phyloP scores from a whole-genome alignment of 2,797 vertebrate genomes.

The Enteromius unitaeniatus region DNA sequence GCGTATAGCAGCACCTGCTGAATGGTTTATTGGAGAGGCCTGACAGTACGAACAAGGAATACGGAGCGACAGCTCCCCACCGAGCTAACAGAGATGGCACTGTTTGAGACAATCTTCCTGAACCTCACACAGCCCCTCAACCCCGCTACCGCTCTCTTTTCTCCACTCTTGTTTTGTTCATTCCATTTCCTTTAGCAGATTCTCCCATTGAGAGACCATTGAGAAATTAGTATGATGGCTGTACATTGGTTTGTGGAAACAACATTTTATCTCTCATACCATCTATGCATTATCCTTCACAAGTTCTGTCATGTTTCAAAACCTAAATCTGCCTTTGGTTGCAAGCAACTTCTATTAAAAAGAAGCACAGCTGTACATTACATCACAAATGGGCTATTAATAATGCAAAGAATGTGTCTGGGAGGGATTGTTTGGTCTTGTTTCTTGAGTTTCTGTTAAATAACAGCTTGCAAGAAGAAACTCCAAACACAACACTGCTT shows the following conservation, averaged over 20 bases:
- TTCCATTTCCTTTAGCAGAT: conserved; percentile 64
- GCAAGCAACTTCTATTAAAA: neutral
- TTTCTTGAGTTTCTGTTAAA: neutral
- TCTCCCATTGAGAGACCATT: neutral
- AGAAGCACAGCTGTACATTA: neutral
- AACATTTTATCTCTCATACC: neutral
- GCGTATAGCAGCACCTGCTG: conserved; percentile 1
- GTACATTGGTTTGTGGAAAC: too few species aligned
- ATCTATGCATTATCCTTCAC: neutral
- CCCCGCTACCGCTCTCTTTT: conserved; percentile 65
- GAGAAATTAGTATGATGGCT: neutral
- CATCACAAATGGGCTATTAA: neutral
- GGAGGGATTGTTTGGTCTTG: neutral
- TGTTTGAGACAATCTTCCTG: conserved; percentile 63
- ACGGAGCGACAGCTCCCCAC: conserved; percentile 65
- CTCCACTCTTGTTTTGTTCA: conserved; percentile 69
- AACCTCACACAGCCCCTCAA: conserved; percentile 64
- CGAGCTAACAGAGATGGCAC: conserved; percentile 73
- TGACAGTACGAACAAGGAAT: conserved; percentile 72
- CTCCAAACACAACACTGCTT: conserved; percentile 19
- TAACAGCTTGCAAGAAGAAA: conserved; percentile 11
- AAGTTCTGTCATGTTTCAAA: neutral
- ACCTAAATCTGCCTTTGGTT: neutral
- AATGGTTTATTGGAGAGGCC: conserved; percentile 6
- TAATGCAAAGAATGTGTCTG: conserved; percentile 11